Evolutionary conservation across 1,140 invertebrate species (phyloP).

Genomic region (Ladona fulva): DNA sequence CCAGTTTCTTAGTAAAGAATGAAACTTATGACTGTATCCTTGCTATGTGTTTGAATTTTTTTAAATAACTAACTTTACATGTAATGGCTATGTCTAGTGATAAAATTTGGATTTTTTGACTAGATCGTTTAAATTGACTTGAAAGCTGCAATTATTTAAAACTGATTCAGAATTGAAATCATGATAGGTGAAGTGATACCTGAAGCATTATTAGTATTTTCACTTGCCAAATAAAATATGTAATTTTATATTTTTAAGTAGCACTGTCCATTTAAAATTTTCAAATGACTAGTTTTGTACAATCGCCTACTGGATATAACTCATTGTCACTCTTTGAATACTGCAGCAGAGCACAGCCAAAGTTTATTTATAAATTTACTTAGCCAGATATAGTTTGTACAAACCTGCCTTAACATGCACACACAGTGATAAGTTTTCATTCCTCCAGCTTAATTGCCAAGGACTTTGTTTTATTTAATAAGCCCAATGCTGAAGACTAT

Average conservation of each 20-base stretch:
- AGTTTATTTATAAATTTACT: constrained; percentile 5
- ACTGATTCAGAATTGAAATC: neutral
- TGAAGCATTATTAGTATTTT: constrained; percentile 4
- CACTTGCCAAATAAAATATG: neutral
- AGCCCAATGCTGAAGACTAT: constrained; percentile 8
- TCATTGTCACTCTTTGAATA: constrained; percentile 7
- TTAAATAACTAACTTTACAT: neutral
- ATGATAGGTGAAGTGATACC: neutral
- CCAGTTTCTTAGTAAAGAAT: constrained; percentile 10
- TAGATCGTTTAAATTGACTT: constrained; percentile 5
- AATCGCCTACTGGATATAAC: neutral
- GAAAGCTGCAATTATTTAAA: neutral
- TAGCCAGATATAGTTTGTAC: constrained; percentile 9
- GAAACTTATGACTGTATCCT: constrained; percentile 1
- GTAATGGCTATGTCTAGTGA: constrained; percentile 4
- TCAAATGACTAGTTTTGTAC: constrained; percentile 10
- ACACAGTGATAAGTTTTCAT: constrained; percentile 2
- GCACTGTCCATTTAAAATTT: constrained; percentile 8
- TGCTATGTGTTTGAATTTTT: neutral
- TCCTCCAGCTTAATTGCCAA: neutral
- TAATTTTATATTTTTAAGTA: neutral
- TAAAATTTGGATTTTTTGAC: constrained; percentile 9
- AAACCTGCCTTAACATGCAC: neutral
- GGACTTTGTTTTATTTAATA: neutral
- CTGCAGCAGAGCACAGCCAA: constrained; percentile 1